Evolutionary conservation across 2,113 vertebrate genomes (phyloP).

Genomic region (Corynorhinus townsendii): DNA sequence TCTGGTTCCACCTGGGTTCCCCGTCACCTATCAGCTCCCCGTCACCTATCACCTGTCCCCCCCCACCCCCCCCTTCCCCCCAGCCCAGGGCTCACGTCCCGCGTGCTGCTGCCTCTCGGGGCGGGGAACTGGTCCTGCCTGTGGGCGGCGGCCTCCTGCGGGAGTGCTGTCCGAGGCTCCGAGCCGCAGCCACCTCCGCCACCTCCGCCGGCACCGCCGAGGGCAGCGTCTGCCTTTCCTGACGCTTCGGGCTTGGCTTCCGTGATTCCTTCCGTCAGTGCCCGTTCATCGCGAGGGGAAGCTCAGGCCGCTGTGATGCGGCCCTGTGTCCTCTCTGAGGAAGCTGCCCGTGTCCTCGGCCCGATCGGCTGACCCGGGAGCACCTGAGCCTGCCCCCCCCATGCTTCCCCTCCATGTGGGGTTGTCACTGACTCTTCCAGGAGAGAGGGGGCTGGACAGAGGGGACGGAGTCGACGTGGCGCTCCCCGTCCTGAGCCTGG

Average conservation of each 20-base stretch:
- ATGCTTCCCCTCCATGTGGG: background rate
- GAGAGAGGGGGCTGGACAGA: background rate
- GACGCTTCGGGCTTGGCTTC: background rate
- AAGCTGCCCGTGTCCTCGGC: background rate
- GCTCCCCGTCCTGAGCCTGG: slow-evolving; percentile 83
- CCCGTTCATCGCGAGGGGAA: rapidly evolving
- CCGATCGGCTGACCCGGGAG: background rate
- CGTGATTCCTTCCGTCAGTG: background rate
- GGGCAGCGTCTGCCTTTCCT: background rate
- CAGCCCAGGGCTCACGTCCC: too few species aligned
- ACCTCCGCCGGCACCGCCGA: too few species aligned
- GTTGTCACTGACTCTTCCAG: slow-evolving; percentile 41
- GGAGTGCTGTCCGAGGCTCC: too few species aligned
- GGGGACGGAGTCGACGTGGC: slow-evolving; percentile 74
- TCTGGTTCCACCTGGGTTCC: background rate
- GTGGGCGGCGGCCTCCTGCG: too few species aligned
- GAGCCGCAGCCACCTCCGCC: too few species aligned
- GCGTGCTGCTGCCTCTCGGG: too few species aligned
- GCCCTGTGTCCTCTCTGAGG: background rate
- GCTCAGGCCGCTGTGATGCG: too few species aligned
- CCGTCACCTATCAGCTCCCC: too few species aligned
- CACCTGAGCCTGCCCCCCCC: background rate
- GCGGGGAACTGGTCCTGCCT: too few species aligned
- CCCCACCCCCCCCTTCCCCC: too few species aligned
- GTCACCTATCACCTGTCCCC: background rate